Percentiles rank a stretch among this genome's conserved stretches.
Evolutionary conservation across 1,140 invertebrate genomes (phyloP).

Genomic region (Atta texana): DNA sequence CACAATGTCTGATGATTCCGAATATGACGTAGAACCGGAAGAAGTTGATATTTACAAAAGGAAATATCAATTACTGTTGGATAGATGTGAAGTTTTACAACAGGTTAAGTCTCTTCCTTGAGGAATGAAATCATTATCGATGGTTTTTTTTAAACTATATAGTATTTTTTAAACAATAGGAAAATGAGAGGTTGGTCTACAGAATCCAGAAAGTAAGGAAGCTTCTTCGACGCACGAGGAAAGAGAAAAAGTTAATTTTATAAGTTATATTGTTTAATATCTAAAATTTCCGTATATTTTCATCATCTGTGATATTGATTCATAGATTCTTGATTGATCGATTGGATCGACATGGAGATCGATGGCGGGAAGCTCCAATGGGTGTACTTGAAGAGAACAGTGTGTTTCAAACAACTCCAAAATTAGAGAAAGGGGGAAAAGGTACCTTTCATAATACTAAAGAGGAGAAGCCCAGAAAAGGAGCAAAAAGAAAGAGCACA

Average conservation of each 20-base stretch:
- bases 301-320: not conserved
- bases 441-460: slow-evolving; percentile 76
- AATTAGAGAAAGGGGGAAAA: slow-evolving; percentile 82
- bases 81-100: slow-evolving; percentile 85
- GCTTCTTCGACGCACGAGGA: slow-evolving; percentile 83
- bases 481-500: slow-evolving; percentile 83
- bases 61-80: slow-evolving; percentile 84
- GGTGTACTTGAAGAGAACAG: slow-evolving; percentile 85
- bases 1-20: slow-evolving; percentile 79
- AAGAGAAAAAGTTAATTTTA: slow-evolving; percentile 85
- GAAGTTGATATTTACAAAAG: slow-evolving; percentile 84
- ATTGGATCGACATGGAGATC: slow-evolving; percentile 85
- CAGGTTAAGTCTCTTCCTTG: slow-evolving; percentile 77
- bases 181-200: slow-evolving; percentile 86
- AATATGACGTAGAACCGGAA: slow-evolving; percentile 81
- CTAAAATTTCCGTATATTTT: slow-evolving; percentile 2
- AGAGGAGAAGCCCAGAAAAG: slow-evolving; percentile 84
- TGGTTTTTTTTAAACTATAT: slow-evolving; percentile 38
- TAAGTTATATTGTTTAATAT: slow-evolving; percentile 76
- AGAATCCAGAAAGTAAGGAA: slow-evolving; percentile 85
- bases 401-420: slow-evolving; percentile 80
- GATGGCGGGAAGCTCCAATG: slow-evolving; percentile 85
- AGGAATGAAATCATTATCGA: not conserved
- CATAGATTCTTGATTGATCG: slow-evolving; percentile 85
- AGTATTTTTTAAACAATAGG: slow-evolving; percentile 78